These are phyloP conservation scores for Ganaspis brasiliensis DNA, from an alignment of 2,888 invertebrate genomes.

Conservation along the genomic window DNA sequence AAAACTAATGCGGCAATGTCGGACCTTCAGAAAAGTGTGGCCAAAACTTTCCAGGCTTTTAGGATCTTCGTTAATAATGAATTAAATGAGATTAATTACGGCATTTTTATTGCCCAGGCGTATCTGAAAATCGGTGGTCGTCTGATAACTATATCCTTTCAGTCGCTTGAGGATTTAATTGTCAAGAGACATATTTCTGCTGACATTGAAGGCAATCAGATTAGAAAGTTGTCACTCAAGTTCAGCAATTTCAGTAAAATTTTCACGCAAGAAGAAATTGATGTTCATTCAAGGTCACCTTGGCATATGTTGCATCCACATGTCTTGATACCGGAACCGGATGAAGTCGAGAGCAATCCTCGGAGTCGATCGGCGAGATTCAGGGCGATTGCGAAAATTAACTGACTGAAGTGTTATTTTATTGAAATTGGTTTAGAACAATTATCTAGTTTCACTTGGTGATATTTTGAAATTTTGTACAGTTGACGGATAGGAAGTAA, in stretches of 20 bases:
- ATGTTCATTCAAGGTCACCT: conserved; percentile 84
- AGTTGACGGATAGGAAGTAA: background rate
- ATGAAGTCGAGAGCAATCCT: conserved; percentile 90
- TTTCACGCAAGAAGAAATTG: conserved; percentile 84
- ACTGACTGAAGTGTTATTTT: background rate
- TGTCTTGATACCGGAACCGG: conserved; percentile 87
- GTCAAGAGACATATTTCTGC: conserved; percentile 94
- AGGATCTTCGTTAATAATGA: conserved; percentile 98
- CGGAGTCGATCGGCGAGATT: conserved; percentile 94
- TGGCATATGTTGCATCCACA: conserved; percentile 93
- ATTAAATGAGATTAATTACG: conserved; percentile 96
- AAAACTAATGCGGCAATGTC: conserved; percentile 88
- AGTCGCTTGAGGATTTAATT: conserved; percentile 96
- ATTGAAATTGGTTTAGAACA: too few species aligned
- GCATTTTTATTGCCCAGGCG: conserved; percentile 88
- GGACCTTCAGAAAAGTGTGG: too few species aligned
- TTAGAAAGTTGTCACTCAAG: conserved; percentile 88
- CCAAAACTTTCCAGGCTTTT: conserved; percentile 96
- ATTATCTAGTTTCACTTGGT: too few species aligned
- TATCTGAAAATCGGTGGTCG: conserved; percentile 90
- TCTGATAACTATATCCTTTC: conserved; percentile 92
- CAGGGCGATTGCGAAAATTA: conserved; percentile 84
- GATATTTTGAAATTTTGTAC: too few species aligned
- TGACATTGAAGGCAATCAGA: conserved; percentile 87
- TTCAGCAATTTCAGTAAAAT: conserved; percentile 85